Evolutionary conservation across 1,140 invertebrate species (phyloP), one percentile per base, ranked within the genome.

Genomic region (Heliconius eleuchia): DNA sequence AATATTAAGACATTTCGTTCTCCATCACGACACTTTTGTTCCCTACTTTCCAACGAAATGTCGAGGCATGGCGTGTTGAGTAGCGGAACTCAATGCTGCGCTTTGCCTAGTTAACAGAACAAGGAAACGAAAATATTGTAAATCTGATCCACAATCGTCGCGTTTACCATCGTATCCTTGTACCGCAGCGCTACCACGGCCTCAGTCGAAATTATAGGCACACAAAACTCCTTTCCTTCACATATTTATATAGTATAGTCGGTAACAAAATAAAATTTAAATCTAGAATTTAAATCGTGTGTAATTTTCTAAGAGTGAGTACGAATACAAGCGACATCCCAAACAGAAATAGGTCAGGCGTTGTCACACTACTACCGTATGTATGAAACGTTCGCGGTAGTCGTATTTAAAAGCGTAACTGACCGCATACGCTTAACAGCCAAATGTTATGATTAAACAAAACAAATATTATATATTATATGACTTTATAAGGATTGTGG

Each of bases 361-460:
- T 55, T 79, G 80, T 75, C 81, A 80, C 80, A 84, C 87, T 89
- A 84, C 87, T 90, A 88, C 85, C 80, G 87, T 91, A 90, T 91
- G 88, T 91, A 91, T 88, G 88, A 88, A 84, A 85, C 83, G 84
- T 82, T 66, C 11, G 85, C 79, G 76, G 85, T 78, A 82, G 83
- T 72, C 87, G 86, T 89, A 88, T 90, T 66, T 91, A 88, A 90
- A 89, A 74, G 78, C 70, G 57, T 74, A 50, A 76, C 46, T 79
- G 78, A 79, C 78, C 74, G 74, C 66, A 57, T 70, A 75, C 50
- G 74, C 27, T 66, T 30, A 66, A 66, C 19, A 66, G 3, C 9
- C 23, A 66, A 27, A 30, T 30, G 23, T 66, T 66, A 27, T 27
- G 23, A 66, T 27, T 9, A 27, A 27, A 66, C 23, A 4, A 27